Percentiles rank a stretch among this genome's conserved stretches.
Evolutionary conservation across 2,797 vertebrate species (phyloP).

Genomic region (Petrocephalus sullivani): DNA sequence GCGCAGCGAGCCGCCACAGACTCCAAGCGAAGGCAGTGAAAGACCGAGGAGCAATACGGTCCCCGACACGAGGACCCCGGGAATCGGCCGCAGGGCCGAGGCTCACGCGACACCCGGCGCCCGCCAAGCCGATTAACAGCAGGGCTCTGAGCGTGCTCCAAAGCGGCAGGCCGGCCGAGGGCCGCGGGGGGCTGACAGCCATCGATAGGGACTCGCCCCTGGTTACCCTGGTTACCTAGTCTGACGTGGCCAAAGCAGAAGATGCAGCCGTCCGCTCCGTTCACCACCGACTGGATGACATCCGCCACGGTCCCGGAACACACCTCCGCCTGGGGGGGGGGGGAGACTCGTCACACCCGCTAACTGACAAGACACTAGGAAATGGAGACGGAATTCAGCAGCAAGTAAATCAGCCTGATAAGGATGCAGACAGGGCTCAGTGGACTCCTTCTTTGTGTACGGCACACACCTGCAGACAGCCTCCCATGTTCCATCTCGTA

Average conservation of each 20-base stretch:
- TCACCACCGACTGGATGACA: constrained; percentile 95
- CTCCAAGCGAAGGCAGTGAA: constrained; percentile 52
- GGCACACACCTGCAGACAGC: constrained; percentile 52
- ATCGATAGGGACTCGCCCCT: constrained; percentile 42
- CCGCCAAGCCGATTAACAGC: constrained; percentile 38
- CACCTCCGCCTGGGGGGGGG: constrained; percentile 77
- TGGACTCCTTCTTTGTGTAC: constrained; percentile 36
- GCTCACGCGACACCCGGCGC: constrained; percentile 34
- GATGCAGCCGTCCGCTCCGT: constrained; percentile 95
- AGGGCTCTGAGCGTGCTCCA: background rate
- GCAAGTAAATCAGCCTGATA: background rate
- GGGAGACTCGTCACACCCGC: constrained; percentile 12
- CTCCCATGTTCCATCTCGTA: constrained; percentile 49
- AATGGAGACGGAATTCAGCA: background rate
- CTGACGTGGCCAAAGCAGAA: constrained; percentile 94
- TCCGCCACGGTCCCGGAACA: constrained; percentile 94
- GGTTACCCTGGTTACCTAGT: constrained; percentile 70
- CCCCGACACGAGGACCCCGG: background rate
- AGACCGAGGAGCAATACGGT: constrained; percentile 8
- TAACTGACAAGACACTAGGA: background rate
- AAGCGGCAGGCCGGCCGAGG: background rate
- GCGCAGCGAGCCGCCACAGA: constrained; percentile 51
- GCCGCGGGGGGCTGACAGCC: constrained; percentile 24
- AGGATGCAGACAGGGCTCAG: background rate
- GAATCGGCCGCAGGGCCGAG: constrained; percentile 28